phyloP scores from a whole-genome alignment of 2,888 invertebrate species.

The Apamea epomidion region DNA sequence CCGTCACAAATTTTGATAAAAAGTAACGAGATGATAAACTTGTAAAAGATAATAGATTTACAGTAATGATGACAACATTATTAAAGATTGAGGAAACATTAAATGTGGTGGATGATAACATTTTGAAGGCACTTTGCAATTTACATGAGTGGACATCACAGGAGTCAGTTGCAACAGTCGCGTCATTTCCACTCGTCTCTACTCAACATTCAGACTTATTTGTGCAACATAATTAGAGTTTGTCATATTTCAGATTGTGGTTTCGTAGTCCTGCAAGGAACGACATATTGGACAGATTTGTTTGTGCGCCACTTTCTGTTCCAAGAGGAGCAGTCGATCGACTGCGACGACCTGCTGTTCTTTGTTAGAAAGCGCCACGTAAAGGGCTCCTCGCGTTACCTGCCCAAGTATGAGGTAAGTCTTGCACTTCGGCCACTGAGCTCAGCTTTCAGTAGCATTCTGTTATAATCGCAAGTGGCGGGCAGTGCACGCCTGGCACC shows the following conservation, averaged over 20 bases:
- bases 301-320: constrained; percentile 98
- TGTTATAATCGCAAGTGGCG: background rate
- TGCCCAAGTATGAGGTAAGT: constrained; percentile 96
- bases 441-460: background rate
- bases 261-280: constrained; percentile 97
- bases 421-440: background rate
- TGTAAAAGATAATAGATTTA: constrained; percentile 13
- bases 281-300: constrained; percentile 98
- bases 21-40: constrained; percentile 28
- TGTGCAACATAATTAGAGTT: constrained; percentile 33
- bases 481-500: background rate
- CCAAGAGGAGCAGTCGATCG: constrained; percentile 96
- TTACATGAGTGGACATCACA: constrained; percentile 47
- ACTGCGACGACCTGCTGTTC: constrained; percentile 98
- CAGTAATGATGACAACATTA: constrained; percentile 6
- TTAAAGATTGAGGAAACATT: constrained; percentile 18
- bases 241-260: constrained; percentile 93
- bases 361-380: constrained; percentile 98
- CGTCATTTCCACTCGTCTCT: constrained; percentile 1
- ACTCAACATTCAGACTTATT: background rate
- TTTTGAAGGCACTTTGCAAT: constrained; percentile 74
- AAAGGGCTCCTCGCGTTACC: constrained; percentile 95
- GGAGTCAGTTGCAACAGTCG: constrained; percentile 1
- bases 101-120: constrained; percentile 36
- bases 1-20: constrained; percentile 33